These are phyloP conservation scores for Enteromius mattozi DNA, from an alignment of 2,797 vertebrate species.

Conservation along the genomic window DNA sequence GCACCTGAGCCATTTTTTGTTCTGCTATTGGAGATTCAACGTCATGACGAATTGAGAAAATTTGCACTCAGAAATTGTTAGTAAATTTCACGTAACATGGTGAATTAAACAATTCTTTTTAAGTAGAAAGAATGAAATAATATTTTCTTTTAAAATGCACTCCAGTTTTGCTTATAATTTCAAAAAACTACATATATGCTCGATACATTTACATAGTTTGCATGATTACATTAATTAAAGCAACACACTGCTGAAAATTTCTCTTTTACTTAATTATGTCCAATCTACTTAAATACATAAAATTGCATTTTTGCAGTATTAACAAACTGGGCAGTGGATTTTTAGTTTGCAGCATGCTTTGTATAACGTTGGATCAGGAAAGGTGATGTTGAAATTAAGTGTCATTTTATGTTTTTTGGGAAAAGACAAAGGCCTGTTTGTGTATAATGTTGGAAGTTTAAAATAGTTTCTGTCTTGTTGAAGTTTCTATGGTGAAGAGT, in stretches of 20 bases:
- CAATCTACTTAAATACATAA: not conserved
- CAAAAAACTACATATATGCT: too few relatives aligned
- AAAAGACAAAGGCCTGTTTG: slow-evolving; percentile 1
- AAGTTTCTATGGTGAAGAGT: not conserved
- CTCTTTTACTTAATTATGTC: not conserved
- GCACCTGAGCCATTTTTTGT: not conserved
- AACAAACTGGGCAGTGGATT: not conserved
- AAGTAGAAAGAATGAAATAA: not conserved
- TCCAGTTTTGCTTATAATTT: too few relatives aligned
- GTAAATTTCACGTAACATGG: too few relatives aligned
- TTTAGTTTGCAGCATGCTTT: not conserved
- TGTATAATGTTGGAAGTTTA: not conserved
- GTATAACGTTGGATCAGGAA: not conserved
- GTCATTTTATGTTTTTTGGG: not conserved
- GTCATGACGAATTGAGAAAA: not conserved
- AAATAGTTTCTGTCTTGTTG: not conserved
- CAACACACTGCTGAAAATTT: too few relatives aligned
- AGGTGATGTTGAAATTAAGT: not conserved
- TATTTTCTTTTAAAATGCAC: not conserved
- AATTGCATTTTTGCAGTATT: not conserved
- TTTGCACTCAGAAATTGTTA: too few relatives aligned
- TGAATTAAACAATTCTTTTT: too few relatives aligned
- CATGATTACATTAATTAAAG: not conserved
- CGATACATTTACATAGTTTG: too few relatives aligned
- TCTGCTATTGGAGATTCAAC: not conserved